A percentile compares a stretch with the other conserved stretches of the same genome.
phyloP scores from a whole-genome alignment of 2,113 vertebrate genomes.

The Cavia aperea region DNA sequence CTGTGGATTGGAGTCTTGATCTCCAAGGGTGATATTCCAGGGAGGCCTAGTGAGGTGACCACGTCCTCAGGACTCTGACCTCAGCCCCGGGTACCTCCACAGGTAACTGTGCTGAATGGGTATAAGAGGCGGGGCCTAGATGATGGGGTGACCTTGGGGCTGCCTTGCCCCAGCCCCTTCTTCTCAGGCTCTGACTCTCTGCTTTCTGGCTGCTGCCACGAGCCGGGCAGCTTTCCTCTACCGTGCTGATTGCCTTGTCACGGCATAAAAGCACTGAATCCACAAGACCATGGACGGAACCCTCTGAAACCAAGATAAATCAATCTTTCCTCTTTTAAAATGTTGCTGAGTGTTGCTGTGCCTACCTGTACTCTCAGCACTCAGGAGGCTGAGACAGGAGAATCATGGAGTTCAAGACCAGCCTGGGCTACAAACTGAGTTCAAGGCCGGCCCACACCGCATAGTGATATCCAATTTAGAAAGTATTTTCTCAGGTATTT shows the following conservation, averaged over 20 bases:
- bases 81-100: background rate
- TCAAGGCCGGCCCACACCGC: background rate
- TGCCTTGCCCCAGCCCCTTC: background rate
- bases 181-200: background rate
- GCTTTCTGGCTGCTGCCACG: background rate
- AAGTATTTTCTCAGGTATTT: background rate
- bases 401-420: background rate
- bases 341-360: too few species aligned
- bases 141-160: background rate
- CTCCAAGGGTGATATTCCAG: background rate
- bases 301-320: background rate
- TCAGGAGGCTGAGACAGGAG: background rate
- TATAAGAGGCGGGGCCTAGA: background rate
- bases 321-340: background rate
- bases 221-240: background rate
- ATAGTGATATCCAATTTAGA: background rate
- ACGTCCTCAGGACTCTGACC: background rate
- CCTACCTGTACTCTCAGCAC: background rate
- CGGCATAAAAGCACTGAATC: background rate
- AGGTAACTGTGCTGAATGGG: background rate
- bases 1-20: background rate
- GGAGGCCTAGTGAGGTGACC: background rate
- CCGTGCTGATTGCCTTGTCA: background rate
- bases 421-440: background rate
- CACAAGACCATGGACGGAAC: background rate